These are phyloP conservation scores for Halocynthia roretzi DNA, from an alignment of 23 tunicate genomes.

Conservation along the genomic window DNA sequence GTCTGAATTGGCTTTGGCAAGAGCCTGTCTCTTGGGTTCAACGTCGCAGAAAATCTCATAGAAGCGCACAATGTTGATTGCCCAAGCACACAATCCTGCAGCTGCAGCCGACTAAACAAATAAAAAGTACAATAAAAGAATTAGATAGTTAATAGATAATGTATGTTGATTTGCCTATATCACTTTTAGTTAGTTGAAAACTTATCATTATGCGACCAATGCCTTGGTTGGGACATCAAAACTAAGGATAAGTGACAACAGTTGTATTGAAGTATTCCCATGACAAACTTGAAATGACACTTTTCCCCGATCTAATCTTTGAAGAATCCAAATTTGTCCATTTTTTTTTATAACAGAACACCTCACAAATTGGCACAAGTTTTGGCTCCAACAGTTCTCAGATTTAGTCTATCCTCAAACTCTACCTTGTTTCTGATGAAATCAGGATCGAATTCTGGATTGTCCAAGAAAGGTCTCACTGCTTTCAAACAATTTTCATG, in stretches of 20 bases:
- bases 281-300: too few relatives aligned
- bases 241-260: too few relatives aligned
- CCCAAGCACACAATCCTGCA: slow-evolving; percentile 96
- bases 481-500: slow-evolving; percentile 86
- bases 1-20: slow-evolving; percentile 83
- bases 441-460: slow-evolving; percentile 80
- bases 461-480: slow-evolving; percentile 79
- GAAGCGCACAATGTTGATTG: slow-evolving; percentile 83
- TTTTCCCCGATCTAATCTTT: too few relatives aligned
- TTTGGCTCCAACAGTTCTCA: too few relatives aligned
- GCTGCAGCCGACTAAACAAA: slow-evolving; percentile 72
- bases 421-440: slow-evolving; percentile 70
- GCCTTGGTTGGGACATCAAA: too few relatives aligned
- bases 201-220: not conserved
- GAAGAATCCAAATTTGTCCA: too few relatives aligned
- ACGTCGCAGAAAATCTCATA: slow-evolving; percentile 96
- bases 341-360: too few relatives aligned
- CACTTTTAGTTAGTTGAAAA: not conserved
- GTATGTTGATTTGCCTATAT: too few relatives aligned
- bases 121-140: not conserved
- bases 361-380: too few relatives aligned
- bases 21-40: slow-evolving; percentile 85
- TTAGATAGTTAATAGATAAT: too few relatives aligned
- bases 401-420: too few relatives aligned
- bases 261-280: too few relatives aligned